phyloP scores from a whole-genome alignment of 2,797 vertebrate species.

The Hippopotamyrus pictus region DNA sequence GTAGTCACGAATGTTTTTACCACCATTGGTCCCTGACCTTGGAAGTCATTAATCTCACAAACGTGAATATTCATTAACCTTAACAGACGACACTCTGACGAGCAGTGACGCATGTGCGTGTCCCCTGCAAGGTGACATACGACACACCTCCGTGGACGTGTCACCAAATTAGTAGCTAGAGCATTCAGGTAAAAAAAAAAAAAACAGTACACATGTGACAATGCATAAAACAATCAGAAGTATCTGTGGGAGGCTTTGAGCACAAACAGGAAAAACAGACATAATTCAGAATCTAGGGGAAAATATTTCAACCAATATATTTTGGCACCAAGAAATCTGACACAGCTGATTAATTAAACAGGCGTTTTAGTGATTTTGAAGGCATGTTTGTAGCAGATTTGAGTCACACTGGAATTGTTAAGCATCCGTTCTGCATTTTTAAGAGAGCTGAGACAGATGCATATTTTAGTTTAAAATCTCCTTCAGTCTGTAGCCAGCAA shows the following conservation, averaged over 20 bases:
- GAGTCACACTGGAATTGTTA: not conserved
- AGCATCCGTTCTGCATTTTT: not conserved
- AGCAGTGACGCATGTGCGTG: not conserved
- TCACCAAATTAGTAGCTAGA: not conserved
- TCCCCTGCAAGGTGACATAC: not conserved
- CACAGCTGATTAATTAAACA: not conserved
- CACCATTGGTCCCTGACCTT: not conserved
- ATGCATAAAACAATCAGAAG: not conserved
- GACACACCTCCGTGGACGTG: not conserved
- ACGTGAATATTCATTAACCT: constrained; percentile 9
- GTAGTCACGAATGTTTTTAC: not conserved
- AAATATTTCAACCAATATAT: not conserved
- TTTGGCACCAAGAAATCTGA: not conserved
- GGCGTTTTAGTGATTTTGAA: not conserved
- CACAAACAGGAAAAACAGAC: not conserved
- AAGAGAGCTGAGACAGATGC: not conserved
- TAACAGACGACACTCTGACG: not conserved
- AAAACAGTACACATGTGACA: not conserved
- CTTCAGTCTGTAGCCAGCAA: not conserved
- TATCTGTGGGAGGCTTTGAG: not conserved
- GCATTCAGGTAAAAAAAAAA: not conserved
- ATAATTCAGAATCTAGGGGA: not conserved
- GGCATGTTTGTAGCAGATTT: not conserved
- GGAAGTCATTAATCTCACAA: not conserved
- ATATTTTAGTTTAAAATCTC: not conserved